These are phyloP conservation scores for Calcarius lapponicus DNA, from an alignment of 2,797 vertebrate genomes.

Conservation along the genomic window DNA sequence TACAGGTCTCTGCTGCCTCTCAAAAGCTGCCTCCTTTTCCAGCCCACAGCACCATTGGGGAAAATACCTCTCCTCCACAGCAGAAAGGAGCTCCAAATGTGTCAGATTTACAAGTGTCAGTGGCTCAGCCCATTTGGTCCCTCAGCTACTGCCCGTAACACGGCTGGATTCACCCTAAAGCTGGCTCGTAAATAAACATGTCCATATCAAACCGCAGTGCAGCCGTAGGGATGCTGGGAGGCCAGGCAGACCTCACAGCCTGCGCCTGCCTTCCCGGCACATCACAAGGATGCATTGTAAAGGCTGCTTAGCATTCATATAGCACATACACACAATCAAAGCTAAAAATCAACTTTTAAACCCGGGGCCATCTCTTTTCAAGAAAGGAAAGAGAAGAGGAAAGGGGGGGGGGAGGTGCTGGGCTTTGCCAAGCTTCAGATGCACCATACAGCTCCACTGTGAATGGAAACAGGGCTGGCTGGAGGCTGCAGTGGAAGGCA, in stretches of 20 bases:
- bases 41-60: no score
- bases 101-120: neutral
- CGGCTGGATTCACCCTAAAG: neutral
- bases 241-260: neutral
- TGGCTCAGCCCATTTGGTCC: neutral
- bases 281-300: conserved; percentile 52
- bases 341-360: conserved; percentile 65
- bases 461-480: conserved; percentile 51
- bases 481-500: conserved; percentile 63
- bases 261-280: neutral
- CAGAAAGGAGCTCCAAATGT: neutral
- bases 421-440: conserved; percentile 57
- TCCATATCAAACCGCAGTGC: neutral
- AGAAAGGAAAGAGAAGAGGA: conserved; percentile 12
- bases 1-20: neutral
- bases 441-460: neutral
- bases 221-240: neutral
- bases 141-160: neutral
- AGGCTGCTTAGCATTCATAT: conserved; percentile 61
- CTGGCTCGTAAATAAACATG: neutral
- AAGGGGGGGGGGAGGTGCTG: neutral
- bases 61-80: neutral
- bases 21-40: neutral
- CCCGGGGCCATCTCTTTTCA: conserved; percentile 1
- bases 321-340: conserved; percentile 41